phyloP scores from a whole-genome alignment of 2,888 invertebrate species.

The Epistrophe grossulariae region DNA sequence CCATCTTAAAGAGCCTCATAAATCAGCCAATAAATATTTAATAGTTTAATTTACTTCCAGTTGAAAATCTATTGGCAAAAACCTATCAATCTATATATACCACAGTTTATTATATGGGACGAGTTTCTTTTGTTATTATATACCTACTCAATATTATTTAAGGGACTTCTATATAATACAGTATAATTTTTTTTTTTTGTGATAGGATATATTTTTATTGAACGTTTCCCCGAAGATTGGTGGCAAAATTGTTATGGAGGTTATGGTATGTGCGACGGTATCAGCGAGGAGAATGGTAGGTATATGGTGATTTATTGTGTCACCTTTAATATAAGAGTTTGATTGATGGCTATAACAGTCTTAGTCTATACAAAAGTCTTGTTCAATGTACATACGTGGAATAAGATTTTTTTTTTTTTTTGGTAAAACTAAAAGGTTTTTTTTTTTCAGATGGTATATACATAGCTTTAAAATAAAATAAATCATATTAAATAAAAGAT shows the following conservation, averaged over 20 bases:
- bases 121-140: conserved; percentile 35
- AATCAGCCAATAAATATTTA: conserved; percentile 71
- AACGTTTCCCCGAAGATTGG: not conserved
- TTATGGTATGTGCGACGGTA: not conserved
- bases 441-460: no score
- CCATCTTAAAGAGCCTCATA: conserved; percentile 46
- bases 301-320: conserved; percentile 67
- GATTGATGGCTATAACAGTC: conserved; percentile 51
- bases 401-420: not conserved
- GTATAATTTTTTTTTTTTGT: conserved; percentile 1
- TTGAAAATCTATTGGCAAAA: conserved; percentile 38
- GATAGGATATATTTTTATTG: not conserved
- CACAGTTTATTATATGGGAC: conserved; percentile 25
- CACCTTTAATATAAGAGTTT: conserved; percentile 54
- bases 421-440: no score
- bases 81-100: conserved; percentile 40
- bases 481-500: no score
- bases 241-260: not conserved
- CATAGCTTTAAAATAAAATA: no score
- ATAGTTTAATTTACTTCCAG: conserved; percentile 70
- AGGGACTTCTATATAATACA: not conserved
- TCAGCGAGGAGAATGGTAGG: not conserved
- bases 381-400: not conserved
- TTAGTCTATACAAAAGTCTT: not conserved
- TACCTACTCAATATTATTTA: conserved; percentile 15